These are phyloP conservation scores for Hipparchia semele DNA, from an alignment of 2,888 invertebrate species.

Conservation along the genomic window DNA sequence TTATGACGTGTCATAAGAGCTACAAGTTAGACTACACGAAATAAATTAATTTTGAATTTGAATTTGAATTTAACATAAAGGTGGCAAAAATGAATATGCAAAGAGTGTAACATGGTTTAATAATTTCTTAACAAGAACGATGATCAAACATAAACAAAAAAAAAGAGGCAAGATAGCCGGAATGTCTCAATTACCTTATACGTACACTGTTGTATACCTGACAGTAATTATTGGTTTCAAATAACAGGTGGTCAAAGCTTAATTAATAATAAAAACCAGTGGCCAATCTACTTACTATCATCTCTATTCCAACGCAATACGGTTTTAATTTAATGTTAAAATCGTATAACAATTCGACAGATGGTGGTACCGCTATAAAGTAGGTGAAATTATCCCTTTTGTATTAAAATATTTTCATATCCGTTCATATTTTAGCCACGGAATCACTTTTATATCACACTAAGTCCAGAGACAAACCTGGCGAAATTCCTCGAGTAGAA, in stretches of 20 bases:
- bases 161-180: conserved; percentile 50
- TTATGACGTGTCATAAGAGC: no score
- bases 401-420: conserved; percentile 11
- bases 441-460: no score
- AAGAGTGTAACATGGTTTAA: neutral
- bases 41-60: no score
- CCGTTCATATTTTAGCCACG: neutral
- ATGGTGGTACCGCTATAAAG: conserved; percentile 4
- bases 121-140: neutral
- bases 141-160: neutral
- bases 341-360: neutral
- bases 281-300: neutral
- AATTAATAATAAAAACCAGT: conserved; percentile 40
- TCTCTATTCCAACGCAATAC: conserved; percentile 1
- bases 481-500: no score
- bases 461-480: no score
- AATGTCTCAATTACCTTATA: conserved; percentile 53
- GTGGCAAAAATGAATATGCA: neutral
- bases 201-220: conserved; percentile 43
- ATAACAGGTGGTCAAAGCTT: conserved; percentile 48
- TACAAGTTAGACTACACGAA: no score
- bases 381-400: neutral
- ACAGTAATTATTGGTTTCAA: conserved; percentile 51
- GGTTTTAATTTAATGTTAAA: conserved; percentile 1
- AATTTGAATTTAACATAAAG: no score